phyloP scores from a whole-genome alignment of 2,888 invertebrate genomes.

The Pyrrhosoma nymphula region DNA sequence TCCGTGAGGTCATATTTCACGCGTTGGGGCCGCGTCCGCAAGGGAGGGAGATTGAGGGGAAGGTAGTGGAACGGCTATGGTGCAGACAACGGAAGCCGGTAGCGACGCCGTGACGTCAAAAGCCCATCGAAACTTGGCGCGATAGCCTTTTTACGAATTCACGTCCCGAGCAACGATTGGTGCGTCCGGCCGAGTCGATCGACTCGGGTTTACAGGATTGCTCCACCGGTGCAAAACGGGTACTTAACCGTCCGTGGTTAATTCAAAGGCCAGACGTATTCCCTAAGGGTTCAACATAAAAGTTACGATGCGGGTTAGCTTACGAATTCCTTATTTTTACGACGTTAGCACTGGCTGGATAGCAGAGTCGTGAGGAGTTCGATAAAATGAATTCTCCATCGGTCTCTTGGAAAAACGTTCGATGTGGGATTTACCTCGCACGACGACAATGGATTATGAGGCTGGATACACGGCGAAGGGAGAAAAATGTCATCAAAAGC shows the following conservation, averaged over 20 bases:
- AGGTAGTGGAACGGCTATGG: neutral
- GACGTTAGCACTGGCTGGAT: neutral
- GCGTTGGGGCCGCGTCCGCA: too few relatives aligned
- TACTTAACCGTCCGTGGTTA: neutral
- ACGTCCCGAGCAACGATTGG: neutral
- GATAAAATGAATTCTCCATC: neutral
- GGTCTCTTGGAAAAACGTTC: neutral
- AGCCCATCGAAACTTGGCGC: neutral
- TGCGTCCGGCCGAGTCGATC: neutral
- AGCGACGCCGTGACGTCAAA: neutral
- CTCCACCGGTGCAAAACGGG: neutral
- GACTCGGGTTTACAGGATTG: neutral
- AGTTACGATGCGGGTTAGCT: neutral
- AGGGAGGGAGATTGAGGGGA: neutral
- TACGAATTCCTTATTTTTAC: neutral
- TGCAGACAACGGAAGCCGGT: neutral
- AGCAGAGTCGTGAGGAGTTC: neutral
- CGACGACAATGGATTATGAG: neutral
- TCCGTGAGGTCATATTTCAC: neutral
- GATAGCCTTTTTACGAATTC: neutral
- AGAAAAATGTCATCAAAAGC: neutral
- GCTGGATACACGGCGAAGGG: neutral
- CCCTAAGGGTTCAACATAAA: neutral
- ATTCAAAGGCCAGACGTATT: neutral
- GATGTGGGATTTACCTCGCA: neutral